Base-by-base conservation (phyloP, 2,113 vertebrate genomes). In the Desmodus rotundus region DNA sequence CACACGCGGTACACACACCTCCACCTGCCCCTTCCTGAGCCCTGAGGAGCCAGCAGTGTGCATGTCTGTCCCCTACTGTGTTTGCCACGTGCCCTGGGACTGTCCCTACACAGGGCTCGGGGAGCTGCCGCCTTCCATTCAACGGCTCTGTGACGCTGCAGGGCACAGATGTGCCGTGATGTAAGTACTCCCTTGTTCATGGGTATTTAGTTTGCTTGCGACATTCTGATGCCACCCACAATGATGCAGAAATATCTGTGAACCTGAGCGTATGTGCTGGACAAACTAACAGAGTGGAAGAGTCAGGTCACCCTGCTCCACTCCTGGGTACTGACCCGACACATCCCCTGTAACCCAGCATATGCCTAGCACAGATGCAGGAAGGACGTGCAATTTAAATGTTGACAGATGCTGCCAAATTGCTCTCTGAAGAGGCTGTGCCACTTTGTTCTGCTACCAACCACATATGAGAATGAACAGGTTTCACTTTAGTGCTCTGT, bases 351-450 rank as follows among this genome's bases (percentile, higher is more conserved):
- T 0, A 45, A 78, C 45, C 74, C 68, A 65, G 28, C 0, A 36
- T 41, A 84, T 61, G 6, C 38, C n/a, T 2, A 43, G 85, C 43
- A n/a, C 17, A 80, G 43, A 43, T 2, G 24, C 47, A 74, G 73
- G 89, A 77, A 76, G 87, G 54, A 83, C 0, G 0, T 52, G 68
- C 67, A 50, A 61, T 92, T 93, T 92, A 70, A 65, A 56, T 50
- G 56, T 15, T 89, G 89, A 87, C 91, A 96, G 92, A 86, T 31
- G 89, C 83, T 80, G 56, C 91, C 96, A 74, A 54, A 54, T 7
- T 36, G 86, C 61, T 90, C 85, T 89, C 94, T 70, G 56, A 77
- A 92, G 82, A 96, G 91, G 33, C 20, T 43, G 76, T 8, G 87
- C 54, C 73, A 17, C 61, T 86, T 45, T 33, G 31, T 38, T 56